Evolutionary conservation across 1,140 invertebrate genomes (phyloP), one percentile per base, ranked within the genome.

Genomic region (Cylas formicarius): DNA sequence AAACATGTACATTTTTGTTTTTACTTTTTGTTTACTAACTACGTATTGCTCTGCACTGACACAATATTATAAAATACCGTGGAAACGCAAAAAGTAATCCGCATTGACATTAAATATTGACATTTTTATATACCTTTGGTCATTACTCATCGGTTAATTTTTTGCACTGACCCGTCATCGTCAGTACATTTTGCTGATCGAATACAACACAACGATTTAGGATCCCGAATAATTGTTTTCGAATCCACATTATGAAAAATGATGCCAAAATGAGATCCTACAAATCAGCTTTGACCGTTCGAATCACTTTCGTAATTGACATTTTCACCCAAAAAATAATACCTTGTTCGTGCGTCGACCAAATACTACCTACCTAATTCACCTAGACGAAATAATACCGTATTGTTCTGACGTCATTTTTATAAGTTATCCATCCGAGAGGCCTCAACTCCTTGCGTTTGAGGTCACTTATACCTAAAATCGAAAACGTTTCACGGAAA

Each of bases 31-130:
- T 50, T 32, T 22, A 54, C 58, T 63, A 63, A 48, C 61, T 63
- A 63, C 58, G 60, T 66, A 66, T 66, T 66, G 64, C 64, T 66
- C 56, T 59, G 61, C 61, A 66, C 65, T 65, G 64, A 66, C 60
- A 61, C 37, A 44, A 44, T 37, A 40, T 65, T 56, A 23, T 23
- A 24, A 37, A 23, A 37, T n/a, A n/a, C n/a, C n/a, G n/a, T 7
- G 28, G 27, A 40, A 43, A 28, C 27, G n/a, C 6, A 48, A 45
- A 39, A 45, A 31, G 24, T 6, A 53, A 60, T 53, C 60, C 56
- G 53, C 62, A 66, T 66, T 66, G 63, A 66, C 63, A 64, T 45
- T 61, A 57, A 57, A 53, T 66, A 66, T 66, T 66, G 63, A 66
- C 63, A 66, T 66, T 55, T 48, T 56, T 53, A 56, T 49, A 56